phyloP scores from a whole-genome alignment of 1,140 invertebrate species.

The Halyomorpha halys region DNA sequence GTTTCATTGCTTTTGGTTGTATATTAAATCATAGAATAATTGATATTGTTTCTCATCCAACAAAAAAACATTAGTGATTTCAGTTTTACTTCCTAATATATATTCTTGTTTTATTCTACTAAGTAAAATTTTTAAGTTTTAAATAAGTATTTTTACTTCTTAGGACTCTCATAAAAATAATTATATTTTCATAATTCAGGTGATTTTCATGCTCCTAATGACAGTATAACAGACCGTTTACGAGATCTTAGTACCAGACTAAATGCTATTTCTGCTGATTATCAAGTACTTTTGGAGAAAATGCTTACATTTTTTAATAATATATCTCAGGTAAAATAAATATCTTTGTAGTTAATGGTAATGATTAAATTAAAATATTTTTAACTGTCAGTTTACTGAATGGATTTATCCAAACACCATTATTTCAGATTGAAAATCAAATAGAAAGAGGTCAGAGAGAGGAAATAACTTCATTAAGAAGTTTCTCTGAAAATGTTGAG shows the following conservation, averaged over 20 bases:
- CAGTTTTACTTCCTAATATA: too few relatives aligned
- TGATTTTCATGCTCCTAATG: slow-evolving; percentile 39
- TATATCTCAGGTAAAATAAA: slow-evolving; percentile 48
- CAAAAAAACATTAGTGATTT: too few relatives aligned
- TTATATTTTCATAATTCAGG: slow-evolving; percentile 31
- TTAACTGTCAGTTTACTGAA: too few relatives aligned
- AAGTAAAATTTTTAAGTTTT: neutral
- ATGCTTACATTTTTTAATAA: slow-evolving; percentile 58
- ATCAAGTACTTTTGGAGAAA: slow-evolving; percentile 60
- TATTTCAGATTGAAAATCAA: neutral
- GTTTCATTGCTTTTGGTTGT: too few relatives aligned
- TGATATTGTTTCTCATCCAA: too few relatives aligned
- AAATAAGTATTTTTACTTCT: neutral
- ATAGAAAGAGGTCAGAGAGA: slow-evolving; percentile 6
- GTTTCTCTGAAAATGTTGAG: slow-evolving; percentile 5
- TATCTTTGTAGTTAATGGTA: neutral
- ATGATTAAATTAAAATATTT: too few relatives aligned
- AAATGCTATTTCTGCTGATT: slow-evolving; percentile 56
- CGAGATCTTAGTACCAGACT: slow-evolving; percentile 54
- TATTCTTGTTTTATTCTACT: neutral
- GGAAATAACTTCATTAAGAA: neutral
- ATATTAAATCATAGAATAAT: too few relatives aligned
- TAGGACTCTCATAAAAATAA: neutral
- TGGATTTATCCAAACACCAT: neutral
- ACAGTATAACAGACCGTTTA: slow-evolving; percentile 48